Evolutionary conservation across 2,113 vertebrate species (phyloP).

Genomic region (Aegithalos caudatus): DNA sequence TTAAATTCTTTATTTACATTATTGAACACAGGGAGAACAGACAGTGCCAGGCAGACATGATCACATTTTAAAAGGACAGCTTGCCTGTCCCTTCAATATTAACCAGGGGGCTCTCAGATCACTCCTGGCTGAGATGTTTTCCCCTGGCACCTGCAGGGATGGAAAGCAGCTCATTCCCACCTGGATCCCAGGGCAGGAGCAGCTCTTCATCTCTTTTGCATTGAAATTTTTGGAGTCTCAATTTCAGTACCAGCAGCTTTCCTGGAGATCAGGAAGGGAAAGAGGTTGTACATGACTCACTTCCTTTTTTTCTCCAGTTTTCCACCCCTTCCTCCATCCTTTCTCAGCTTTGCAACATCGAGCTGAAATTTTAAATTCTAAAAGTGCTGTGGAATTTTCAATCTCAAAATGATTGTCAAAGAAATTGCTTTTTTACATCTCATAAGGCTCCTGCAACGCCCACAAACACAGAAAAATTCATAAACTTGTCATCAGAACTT

Average conservation of each 20-base stretch:
- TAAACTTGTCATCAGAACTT: slow-evolving; percentile 8
- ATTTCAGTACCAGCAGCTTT: not conserved
- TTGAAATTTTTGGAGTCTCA: not conserved
- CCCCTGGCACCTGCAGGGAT: not conserved
- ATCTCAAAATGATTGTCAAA: not conserved
- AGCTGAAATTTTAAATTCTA: not conserved
- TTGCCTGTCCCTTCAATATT: not conserved
- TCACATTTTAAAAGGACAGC: not conserved
- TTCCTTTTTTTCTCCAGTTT: not conserved
- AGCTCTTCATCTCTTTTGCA: not conserved
- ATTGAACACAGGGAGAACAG: slow-evolving; percentile 21
- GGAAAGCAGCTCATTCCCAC: not conserved
- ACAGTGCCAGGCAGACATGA: not conserved
- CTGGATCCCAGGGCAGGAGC: not conserved
- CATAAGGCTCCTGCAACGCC: not conserved
- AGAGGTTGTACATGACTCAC: fast-evolving
- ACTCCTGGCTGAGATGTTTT: not conserved
- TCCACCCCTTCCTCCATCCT: not conserved
- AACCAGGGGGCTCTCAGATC: not conserved
- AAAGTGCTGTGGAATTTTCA: not conserved
- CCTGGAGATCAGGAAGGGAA: not conserved
- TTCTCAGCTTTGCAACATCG: not conserved
- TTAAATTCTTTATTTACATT: slow-evolving; percentile 61
- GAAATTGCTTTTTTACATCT: not conserved
- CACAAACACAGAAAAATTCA: not conserved